A percentile compares a stretch with the other conserved stretches of the same genome.
These are phyloP conservation scores for Crocuta crocuta DNA, from an alignment of 2,113 vertebrate species.

Conservation along the genomic window DNA sequence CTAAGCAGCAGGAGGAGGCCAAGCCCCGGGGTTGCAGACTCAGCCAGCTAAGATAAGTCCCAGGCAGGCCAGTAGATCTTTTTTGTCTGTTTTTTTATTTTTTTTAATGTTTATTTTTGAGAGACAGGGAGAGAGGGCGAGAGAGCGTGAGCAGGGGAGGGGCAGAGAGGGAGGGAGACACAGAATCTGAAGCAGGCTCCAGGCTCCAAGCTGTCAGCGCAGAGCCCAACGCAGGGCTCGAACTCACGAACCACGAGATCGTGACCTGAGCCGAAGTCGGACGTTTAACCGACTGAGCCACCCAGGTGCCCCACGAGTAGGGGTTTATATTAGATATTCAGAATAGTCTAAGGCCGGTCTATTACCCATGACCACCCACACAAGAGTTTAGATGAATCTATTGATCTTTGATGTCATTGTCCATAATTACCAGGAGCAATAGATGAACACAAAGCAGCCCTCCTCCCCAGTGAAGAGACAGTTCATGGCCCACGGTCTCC, in stretches of 20 bases:
- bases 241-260: too few species aligned
- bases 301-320: too few species aligned
- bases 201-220: too few species aligned
- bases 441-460: neutral
- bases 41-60: neutral
- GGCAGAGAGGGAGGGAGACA: too few species aligned
- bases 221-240: too few species aligned
- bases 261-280: too few species aligned
- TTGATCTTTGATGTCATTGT: neutral
- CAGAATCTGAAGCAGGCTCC: too few species aligned
- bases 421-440: neutral
- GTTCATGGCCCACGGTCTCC: neutral
- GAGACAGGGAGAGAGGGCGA: too few species aligned
- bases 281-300: too few species aligned
- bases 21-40: neutral
- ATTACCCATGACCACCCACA: neutral
- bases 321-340: neutral
- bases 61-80: neutral
- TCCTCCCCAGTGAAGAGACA: neutral
- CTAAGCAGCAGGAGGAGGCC: neutral
- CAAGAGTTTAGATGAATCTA: neutral
- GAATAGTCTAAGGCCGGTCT: neutral
- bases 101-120: too few species aligned
- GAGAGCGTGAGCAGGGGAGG: too few species aligned
- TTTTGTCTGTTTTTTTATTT: neutral